Evolutionary conservation across 1,140 invertebrate genomes (phyloP), one percentile per base, ranked within the genome.

Genomic region (Paraescarpia echinospica): DNA sequence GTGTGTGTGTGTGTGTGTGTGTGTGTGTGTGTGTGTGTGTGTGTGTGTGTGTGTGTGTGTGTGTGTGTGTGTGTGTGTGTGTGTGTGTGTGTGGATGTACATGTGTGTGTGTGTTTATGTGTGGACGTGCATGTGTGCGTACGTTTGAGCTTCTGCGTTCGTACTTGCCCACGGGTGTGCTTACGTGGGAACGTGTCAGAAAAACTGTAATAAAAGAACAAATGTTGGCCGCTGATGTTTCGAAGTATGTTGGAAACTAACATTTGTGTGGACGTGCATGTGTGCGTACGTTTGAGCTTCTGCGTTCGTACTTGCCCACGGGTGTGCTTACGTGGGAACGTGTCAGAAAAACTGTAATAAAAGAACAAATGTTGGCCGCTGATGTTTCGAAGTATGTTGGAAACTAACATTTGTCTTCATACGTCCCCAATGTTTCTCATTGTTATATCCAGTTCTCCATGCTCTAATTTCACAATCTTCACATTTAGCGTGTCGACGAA

Each of bases 51-150:
- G 89, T 90, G 89, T 90, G 89, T 90, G 89, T 90, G 89, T 93
- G 59, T 89, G 18, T 92, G 89, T 92, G 35, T 93, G 59, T 93
- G 14, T 93, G 41, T 91, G 90, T 89, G 41, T n/a, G n/a, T n/a
- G n/a, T n/a, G n/a, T n/a, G n/a, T n/a, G n/a, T n/a, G n/a, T n/a
- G n/a, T n/a, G n/a, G n/a, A n/a, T n/a, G n/a, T n/a, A n/a, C n/a
- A n/a, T n/a, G n/a, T n/a, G n/a, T n/a, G n/a, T n/a, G n/a, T n/a
- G n/a, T n/a, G n/a, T n/a, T n/a, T n/a, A n/a, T n/a, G n/a, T n/a
- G n/a, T n/a, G n/a, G n/a, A n/a, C n/a, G n/a, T n/a, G n/a, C n/a
- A n/a, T n/a, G n/a, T n/a, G n/a, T n/a, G n/a, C n/a, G n/a, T n/a
- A n/a, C n/a, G n/a, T n/a, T n/a, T n/a, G n/a, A n/a, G n/a, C n/a